Percentiles rank a stretch among this genome's conserved stretches.
These are phyloP conservation scores for Stegana nigrithorax DNA, from an alignment of 2,888 invertebrate genomes.

Conservation along the genomic window DNA sequence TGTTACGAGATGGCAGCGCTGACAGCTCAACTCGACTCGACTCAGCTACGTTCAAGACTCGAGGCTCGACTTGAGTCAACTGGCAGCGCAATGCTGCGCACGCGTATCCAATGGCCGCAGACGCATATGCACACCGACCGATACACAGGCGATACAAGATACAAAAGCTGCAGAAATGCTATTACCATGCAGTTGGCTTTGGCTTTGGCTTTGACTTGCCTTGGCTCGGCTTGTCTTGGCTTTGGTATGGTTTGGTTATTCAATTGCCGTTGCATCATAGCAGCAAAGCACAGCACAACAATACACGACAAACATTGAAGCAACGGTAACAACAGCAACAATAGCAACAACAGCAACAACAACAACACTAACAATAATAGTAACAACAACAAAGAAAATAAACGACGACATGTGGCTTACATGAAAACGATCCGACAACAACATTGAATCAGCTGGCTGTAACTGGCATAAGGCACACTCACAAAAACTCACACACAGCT, in stretches of 20 bases:
- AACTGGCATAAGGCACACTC: too few species aligned
- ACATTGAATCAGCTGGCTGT: constrained; percentile 28
- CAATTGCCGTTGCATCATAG: constrained; percentile 61
- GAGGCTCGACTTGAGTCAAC: too few species aligned
- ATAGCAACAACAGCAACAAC: constrained; percentile 17
- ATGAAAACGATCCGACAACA: constrained; percentile 22
- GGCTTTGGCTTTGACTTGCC: constrained; percentile 5
- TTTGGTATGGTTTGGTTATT: too few species aligned
- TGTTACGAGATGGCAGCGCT: constrained; percentile 35
- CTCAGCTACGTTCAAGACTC: too few species aligned
- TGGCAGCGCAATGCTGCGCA: constrained; percentile 29
- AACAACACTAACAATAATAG: too few species aligned
- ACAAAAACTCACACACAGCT: too few species aligned
- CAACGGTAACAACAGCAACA: constrained; percentile 15
- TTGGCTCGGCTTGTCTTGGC: too few species aligned
- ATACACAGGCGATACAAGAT: background rate
- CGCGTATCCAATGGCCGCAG: constrained; percentile 1
- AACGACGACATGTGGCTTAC: constrained; percentile 5
- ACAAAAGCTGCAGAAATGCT: constrained; percentile 16
- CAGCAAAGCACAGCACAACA: too few species aligned
- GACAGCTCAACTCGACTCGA: too few species aligned
- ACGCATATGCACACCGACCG: background rate
- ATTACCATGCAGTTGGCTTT: background rate
- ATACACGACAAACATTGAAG: too few species aligned
- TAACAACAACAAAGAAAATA: constrained; percentile 35